Evolutionary conservation across 2,113 vertebrate species (phyloP).

Genomic region (Mastomys natalensis): DNA sequence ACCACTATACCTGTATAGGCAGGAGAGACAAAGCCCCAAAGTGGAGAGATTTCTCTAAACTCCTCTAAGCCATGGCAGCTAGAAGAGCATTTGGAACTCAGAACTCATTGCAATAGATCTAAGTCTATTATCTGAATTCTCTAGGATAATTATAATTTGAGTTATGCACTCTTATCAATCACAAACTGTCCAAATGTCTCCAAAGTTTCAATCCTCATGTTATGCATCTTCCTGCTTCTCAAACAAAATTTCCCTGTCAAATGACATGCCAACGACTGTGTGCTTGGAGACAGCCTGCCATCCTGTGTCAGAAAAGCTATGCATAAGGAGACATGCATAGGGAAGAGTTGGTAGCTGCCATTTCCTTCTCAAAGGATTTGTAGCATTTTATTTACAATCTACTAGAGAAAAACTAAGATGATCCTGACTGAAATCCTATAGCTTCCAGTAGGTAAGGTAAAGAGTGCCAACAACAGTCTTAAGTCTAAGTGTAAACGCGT

Average conservation of each 20-base stretch:
- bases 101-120: background rate
- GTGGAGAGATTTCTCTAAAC: background rate
- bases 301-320: background rate
- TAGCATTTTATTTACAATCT: background rate
- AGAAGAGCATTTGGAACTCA: background rate
- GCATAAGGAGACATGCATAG: rapidly evolving
- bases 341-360: background rate
- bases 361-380: background rate
- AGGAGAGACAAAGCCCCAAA: background rate
- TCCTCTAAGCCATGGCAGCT: background rate
- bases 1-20: background rate
- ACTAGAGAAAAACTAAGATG: background rate
- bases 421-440: background rate
- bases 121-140: background rate
- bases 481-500: background rate
- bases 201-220: background rate
- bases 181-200: background rate
- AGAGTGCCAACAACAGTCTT: background rate
- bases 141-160: background rate
- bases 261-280: background rate
- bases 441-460: background rate
- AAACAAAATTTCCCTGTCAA: background rate
- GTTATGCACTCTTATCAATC: background rate
- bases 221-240: background rate
- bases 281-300: background rate